Percentiles rank a stretch among this genome's conserved stretches.
phyloP scores from a whole-genome alignment of 2,888 invertebrate genomes.

The Spialia ferax region DNA sequence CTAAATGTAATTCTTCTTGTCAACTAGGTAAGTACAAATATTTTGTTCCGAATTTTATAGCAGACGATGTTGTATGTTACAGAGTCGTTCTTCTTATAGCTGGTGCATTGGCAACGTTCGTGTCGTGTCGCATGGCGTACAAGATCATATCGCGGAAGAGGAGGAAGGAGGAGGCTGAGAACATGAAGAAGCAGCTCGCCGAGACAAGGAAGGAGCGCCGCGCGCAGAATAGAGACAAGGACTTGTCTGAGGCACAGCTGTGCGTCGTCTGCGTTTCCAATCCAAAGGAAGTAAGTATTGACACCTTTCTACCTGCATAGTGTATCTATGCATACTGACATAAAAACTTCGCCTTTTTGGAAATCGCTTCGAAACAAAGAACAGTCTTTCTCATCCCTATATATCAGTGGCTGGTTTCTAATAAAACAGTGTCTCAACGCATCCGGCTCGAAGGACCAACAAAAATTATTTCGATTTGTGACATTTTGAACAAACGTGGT shows the following conservation, averaged over 20 bases:
- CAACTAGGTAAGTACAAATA: no score
- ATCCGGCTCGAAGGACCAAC: conserved; percentile 5
- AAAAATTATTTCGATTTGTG: no score
- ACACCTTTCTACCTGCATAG: no score
- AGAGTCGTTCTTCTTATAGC: conserved; percentile 86
- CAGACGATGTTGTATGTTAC: conserved; percentile 39
- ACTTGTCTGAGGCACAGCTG: conserved; percentile 88
- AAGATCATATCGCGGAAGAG: conserved; percentile 79
- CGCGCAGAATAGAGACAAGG: conserved; percentile 87
- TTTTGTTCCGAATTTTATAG: no score
- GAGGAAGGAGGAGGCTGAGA: conserved; percentile 85
- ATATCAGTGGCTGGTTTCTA: background rate
- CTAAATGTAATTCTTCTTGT: no score
- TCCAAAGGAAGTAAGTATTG: conserved; percentile 90
- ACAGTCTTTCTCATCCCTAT: no score
- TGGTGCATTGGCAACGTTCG: conserved; percentile 82
- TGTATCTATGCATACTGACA: no score
- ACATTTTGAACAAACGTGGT: no score
- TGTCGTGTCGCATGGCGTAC: conserved; percentile 83
- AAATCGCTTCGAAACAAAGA: no score
- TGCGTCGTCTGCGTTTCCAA: conserved; percentile 96
- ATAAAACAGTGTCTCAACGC: background rate
- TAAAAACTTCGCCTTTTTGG: no score
- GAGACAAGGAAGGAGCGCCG: conserved; percentile 89
- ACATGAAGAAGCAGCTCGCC: conserved; percentile 88